Evolutionary conservation across 1,140 invertebrate genomes (phyloP).

Genomic region (Goniozus legneri): DNA sequence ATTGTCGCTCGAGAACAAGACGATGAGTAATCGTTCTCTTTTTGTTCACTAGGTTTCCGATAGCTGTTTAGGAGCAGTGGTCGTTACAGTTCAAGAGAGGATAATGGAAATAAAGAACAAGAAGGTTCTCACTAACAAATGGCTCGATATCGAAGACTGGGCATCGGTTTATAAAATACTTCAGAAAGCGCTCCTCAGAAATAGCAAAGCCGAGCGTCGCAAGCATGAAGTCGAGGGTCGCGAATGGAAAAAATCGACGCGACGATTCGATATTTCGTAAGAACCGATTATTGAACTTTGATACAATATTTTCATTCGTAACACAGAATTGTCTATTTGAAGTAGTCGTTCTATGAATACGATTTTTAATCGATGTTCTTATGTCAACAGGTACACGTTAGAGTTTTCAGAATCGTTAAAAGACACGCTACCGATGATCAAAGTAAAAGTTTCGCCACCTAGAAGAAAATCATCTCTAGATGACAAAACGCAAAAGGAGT

Average conservation of each 20-base stretch:
- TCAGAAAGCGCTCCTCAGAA: slow-evolving; percentile 29
- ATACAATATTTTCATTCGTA: neutral
- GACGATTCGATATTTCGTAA: slow-evolving; percentile 34
- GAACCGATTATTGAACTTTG: too few relatives aligned
- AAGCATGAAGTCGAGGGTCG: slow-evolving; percentile 7
- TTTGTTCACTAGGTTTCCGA: slow-evolving; percentile 35
- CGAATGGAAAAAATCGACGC: slow-evolving; percentile 29
- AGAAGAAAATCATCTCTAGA: slow-evolving; percentile 11
- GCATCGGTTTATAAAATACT: slow-evolving; percentile 29
- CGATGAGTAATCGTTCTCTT: slow-evolving; percentile 1
- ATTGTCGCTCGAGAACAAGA: too few relatives aligned
- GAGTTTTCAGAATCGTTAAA: slow-evolving; percentile 23
- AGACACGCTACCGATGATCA: slow-evolving; percentile 32
- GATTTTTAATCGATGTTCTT: neutral
- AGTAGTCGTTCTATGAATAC: neutral
- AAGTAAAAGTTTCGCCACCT: slow-evolving; percentile 27
- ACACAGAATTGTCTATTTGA: slow-evolving; percentile 2
- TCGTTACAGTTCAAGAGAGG: slow-evolving; percentile 35
- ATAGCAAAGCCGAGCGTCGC: slow-evolving; percentile 11
- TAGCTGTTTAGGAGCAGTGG: slow-evolving; percentile 30
- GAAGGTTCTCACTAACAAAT: slow-evolving; percentile 33
- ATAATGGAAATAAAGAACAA: slow-evolving; percentile 29
- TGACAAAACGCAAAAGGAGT: neutral
- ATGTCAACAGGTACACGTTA: slow-evolving; percentile 26
- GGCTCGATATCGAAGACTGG: slow-evolving; percentile 37